Conservation (phyloP, 2,797 vertebrate species). For the Phrynocephalus forsythii region DNA sequence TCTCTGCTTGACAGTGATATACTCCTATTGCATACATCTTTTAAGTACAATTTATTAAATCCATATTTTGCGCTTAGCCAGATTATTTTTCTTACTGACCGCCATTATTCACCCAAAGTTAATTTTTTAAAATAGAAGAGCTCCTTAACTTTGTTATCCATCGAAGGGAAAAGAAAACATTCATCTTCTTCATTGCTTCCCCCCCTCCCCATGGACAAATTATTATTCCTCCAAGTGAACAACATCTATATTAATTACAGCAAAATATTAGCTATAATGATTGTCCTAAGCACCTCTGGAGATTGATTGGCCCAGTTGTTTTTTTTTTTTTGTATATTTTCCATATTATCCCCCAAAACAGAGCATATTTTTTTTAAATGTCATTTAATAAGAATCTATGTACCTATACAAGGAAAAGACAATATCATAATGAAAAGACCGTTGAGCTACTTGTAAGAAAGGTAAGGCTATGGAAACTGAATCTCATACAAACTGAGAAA, state of each 20-base stretch:
- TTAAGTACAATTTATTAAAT: constrained; percentile 69
- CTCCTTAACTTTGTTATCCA: constrained; percentile 60
- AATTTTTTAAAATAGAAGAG: constrained; percentile 75
- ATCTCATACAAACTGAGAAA: background rate
- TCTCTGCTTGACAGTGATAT: constrained; percentile 67
- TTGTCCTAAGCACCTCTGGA: constrained; percentile 29
- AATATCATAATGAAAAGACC: background rate
- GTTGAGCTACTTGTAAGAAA: background rate
- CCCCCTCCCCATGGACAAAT: constrained; percentile 47
- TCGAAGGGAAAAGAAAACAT: constrained; percentile 55
- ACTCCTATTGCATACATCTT: constrained; percentile 43
- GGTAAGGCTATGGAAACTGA: no score
- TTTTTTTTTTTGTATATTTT: constrained; percentile 26
- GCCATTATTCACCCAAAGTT: constrained; percentile 68
- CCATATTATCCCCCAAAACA: constrained; percentile 14
- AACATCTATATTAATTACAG: constrained; percentile 65
- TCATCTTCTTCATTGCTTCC: constrained; percentile 64
- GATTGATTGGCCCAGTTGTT: constrained; percentile 21
- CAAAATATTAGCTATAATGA: constrained; percentile 30
- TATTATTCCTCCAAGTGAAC: constrained; percentile 67
- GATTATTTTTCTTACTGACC: constrained; percentile 78
- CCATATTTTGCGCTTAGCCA: constrained; percentile 65
- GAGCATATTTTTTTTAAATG: background rate
- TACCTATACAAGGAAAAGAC: background rate
- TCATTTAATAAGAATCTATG: background rate